A percentile compares a stretch with the other conserved stretches of the same genome.
Conservation (phyloP, 1,140 invertebrate genomes). For the Bicyclus anynana region DNA sequence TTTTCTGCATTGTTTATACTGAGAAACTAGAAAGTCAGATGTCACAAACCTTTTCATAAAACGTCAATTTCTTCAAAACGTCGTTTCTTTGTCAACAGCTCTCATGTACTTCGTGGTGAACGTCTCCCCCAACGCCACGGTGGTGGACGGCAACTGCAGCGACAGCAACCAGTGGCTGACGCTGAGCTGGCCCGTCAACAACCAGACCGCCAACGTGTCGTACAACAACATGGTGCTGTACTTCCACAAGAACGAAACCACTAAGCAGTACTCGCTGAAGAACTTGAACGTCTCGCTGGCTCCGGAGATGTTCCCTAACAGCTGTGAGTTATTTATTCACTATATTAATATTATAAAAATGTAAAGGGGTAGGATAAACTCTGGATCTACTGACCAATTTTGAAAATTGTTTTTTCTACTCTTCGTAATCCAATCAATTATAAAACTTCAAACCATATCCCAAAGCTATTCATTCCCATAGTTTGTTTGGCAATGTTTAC, state of each 20-base stretch:
- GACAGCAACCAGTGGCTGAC: slow-evolving; percentile 61
- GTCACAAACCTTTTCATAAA: no score
- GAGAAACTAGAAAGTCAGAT: no score
- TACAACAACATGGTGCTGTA: slow-evolving; percentile 58
- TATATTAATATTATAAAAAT: no score
- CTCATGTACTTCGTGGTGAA: slow-evolving; percentile 53
- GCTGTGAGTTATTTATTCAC: slow-evolving; percentile 59
- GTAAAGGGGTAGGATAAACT: no score
- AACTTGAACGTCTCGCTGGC: slow-evolving; percentile 45
- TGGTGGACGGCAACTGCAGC: slow-evolving; percentile 65
- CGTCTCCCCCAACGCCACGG: slow-evolving; percentile 63
- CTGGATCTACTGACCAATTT: no score
- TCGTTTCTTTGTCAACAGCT: slow-evolving; percentile 32
- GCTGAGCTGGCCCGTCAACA: slow-evolving; percentile 62
- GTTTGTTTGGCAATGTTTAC: no score
- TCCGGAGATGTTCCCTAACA: slow-evolving; percentile 42
- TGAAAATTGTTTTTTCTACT: no score
- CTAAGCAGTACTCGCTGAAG: slow-evolving; percentile 50
- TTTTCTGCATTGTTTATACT: no score
- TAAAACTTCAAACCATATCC: no score
- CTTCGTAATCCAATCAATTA: no score
- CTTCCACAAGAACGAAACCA: slow-evolving; percentile 71
- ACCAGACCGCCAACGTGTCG: slow-evolving; percentile 21
- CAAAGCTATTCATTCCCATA: no score
- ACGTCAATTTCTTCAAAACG: neutral